Evolutionary conservation across 2,113 vertebrate genomes (phyloP), one percentile per base, ranked within the genome.

Genomic region (Coryphaenoides rupestris): DNA sequence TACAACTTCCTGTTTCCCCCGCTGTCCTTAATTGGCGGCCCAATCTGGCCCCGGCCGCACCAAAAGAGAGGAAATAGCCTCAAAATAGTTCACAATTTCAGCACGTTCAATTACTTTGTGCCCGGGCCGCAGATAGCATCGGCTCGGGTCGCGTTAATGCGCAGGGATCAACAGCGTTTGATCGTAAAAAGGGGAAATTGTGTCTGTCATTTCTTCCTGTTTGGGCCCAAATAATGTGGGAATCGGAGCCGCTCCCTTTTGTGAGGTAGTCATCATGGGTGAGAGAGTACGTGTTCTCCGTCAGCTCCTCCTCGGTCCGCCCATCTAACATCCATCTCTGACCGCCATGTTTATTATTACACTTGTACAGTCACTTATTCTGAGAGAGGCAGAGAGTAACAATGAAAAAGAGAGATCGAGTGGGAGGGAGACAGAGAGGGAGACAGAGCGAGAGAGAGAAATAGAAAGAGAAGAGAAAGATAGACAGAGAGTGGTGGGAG

Each of bases 1-100:
- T 88, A 90, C 90, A 83, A 89, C 89, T 91, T 93, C 91, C 91
- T 91, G 91, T 91, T 92, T 91, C 87, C 79, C 85, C 75, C 80
- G 7, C 33, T 40, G 33, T 83, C 77, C 73, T 91, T 90, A 91
- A 91, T 92, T 89, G 89, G 83, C 7, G 84, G n/a, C n/a, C 86
- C 87, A 88, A 91, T 90, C 89, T 88, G 75, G 49, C 73, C 70
- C 57, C 69, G 1, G 76, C 73, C 58, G 50, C 82, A 75, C 85
- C 72, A 77, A 87, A n/a, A 85, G 82, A 84, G 81, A 91, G 91
- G 90, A 92, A 91, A 87, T 84, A 75, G 33, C 83, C 89, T 88
- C 72, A 79, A 90, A 91, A 88, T 87, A 87, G 88, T 86, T 72
- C 77, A 73, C 72, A 81, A 84, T 90, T 92, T 89, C 86, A 91